Evolutionary conservation across 2,888 invertebrate species (phyloP), one percentile per base, ranked within the genome.

Genomic region (Lasius fuliginosus): DNA sequence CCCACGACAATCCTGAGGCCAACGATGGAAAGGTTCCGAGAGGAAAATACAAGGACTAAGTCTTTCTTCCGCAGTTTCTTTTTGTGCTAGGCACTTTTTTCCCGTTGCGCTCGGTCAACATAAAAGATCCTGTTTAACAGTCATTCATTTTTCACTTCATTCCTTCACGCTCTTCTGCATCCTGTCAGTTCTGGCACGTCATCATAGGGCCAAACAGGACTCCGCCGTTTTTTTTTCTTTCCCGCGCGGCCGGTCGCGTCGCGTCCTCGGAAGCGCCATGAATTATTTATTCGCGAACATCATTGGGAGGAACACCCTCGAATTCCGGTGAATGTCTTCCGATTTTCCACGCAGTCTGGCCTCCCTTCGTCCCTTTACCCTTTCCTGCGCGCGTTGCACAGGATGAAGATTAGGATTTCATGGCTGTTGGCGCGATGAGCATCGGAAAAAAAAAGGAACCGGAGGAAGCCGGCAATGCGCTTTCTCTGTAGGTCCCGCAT

Each of bases 121-220:
- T 76, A 18, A 84, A 84, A 85, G 90, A 92, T 91, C 92, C 92
- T 88, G 88, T 90, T 92, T 85, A 87, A 90, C 85, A 85, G 84
- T 89, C 86, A 86, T 85, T 86, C 91, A 92, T 93, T 92, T 93
- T 92, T 92, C 89, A 90, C 84, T 85, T 89, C 88, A 85, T 87
- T 88, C 86, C 87, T 92, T 91, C 91, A 92, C 91, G 93, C 91
- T 92, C 86, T 76, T 90, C 89, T 92, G 91, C 88, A 85, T 88
- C 89, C 93, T 93, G 92, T 93, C 93, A 90, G 89, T 89, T 87
- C 90, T 86, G 40, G 87, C 88, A 88, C 90, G 89, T 93, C 92
- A 93, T 90, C 91, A 91, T 82, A 91, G 83, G 84, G 74, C 86
- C 88, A 89, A 92, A 90, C 88, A 89, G 86, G 90, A 85, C 88